phyloP scores from a whole-genome alignment of 2,113 vertebrate species.

The Pomatorhinus ruficollis region DNA sequence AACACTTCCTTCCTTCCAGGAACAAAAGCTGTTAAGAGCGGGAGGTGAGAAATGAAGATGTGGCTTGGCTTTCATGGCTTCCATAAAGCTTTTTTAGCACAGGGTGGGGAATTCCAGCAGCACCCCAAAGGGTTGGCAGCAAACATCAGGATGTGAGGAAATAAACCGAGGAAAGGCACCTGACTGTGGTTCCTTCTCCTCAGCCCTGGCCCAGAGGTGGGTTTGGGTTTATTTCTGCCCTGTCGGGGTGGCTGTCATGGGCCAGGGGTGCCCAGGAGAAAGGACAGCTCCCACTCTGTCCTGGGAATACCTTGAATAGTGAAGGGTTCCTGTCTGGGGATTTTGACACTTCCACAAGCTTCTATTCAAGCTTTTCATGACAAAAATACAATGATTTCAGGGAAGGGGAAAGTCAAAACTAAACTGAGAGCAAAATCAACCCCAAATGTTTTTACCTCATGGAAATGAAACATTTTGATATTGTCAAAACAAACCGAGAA shows the following conservation, averaged over 20 bases:
- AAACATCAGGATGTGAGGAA: neutral
- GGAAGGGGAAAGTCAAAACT: conserved; percentile 2
- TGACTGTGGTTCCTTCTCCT: neutral
- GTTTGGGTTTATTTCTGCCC: neutral
- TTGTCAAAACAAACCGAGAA: conserved; percentile 40
- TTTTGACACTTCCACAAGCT: neutral
- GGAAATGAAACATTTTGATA: conserved; percentile 55
- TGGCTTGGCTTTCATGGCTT: neutral
- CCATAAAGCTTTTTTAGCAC: neutral
- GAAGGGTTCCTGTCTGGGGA: neutral
- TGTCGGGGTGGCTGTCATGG: neutral
- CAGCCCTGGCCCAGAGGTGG: neutral
- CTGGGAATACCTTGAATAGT: neutral
- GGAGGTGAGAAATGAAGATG: neutral
- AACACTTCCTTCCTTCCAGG: neutral
- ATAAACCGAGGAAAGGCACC: neutral
- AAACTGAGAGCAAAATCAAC: neutral
- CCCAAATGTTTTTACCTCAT: conserved; percentile 50
- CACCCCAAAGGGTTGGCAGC: neutral
- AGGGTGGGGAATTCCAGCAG: neutral
- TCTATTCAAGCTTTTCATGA: neutral
- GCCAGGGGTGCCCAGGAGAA: neutral
- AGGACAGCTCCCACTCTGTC: neutral
- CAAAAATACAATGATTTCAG: neutral
- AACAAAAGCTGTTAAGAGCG: neutral